Percentiles rank a stretch among this genome's conserved stretches.
phyloP scores from a whole-genome alignment of 2,113 vertebrate species.

The Cyanoderma ruficeps region DNA sequence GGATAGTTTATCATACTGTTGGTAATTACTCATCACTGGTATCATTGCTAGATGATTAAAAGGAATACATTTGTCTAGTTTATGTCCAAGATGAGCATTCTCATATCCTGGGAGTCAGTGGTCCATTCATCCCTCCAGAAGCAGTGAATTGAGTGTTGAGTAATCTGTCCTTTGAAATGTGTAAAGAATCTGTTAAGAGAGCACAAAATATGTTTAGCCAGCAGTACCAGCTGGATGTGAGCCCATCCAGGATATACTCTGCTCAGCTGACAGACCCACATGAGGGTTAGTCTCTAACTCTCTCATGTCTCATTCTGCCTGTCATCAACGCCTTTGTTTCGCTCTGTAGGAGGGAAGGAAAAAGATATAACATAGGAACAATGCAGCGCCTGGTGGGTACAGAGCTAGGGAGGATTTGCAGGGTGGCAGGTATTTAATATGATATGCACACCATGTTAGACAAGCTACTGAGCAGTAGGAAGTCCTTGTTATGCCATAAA shows the following conservation, averaged over 20 bases:
- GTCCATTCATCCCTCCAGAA: not conserved
- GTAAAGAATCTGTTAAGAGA: slow-evolving; percentile 20
- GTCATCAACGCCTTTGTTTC: not conserved
- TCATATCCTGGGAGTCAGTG: not conserved
- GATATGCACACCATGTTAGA: not conserved
- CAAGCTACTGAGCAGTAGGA: not conserved
- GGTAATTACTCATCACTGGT: not conserved
- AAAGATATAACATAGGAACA: not conserved
- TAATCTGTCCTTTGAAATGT: slow-evolving; percentile 23
- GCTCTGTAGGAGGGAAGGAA: not conserved
- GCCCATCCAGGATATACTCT: not conserved
- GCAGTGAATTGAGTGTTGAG: not conserved
- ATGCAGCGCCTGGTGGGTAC: accelerated
- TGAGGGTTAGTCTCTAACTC: not conserved
- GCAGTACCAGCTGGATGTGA: slow-evolving; percentile 10
- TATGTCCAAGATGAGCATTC: not conserved
- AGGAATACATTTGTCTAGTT: not conserved
- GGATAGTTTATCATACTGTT: not conserved
- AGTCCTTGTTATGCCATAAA: not conserved
- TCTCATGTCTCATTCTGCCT: not conserved
- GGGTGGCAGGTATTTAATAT: not conserved
- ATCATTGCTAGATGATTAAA: not conserved
- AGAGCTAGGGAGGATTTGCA: not conserved
- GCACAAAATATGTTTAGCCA: slow-evolving; percentile 19
- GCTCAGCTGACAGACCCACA: slow-evolving; percentile 12